Evolutionary conservation across 2,888 invertebrate genomes (phyloP).

Genomic region (Epiblema foenella): DNA sequence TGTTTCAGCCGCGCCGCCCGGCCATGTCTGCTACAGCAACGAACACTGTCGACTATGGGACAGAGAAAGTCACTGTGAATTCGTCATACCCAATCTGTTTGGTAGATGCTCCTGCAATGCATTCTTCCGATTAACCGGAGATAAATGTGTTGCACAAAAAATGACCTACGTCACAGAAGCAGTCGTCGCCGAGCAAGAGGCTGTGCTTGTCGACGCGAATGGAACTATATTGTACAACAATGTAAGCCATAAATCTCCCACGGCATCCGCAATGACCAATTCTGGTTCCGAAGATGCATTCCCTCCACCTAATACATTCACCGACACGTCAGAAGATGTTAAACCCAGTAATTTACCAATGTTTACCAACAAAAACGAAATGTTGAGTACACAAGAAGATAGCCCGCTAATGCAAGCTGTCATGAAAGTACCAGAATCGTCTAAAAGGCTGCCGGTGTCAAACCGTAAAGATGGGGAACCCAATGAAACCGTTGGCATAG

Average conservation of each 20-base stretch:
- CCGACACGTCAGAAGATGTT: constrained; percentile 58
- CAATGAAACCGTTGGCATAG: constrained; percentile 71
- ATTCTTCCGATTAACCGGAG: constrained; percentile 87
- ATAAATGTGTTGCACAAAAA: constrained; percentile 84
- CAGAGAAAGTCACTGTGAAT: constrained; percentile 93
- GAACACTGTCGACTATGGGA: constrained; percentile 95
- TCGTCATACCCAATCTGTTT: constrained; percentile 94
- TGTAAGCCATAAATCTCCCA: constrained; percentile 56
- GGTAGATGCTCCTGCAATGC: constrained; percentile 93
- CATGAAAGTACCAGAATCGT: constrained; percentile 73
- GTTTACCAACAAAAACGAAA: constrained; percentile 71
- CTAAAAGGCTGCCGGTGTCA: constrained; percentile 66
- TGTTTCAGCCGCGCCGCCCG: constrained; percentile 91
- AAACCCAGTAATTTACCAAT: constrained; percentile 71
- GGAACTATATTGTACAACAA: constrained; percentile 53
- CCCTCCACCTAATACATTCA: constrained; percentile 56
- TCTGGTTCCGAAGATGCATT: constrained; percentile 57
- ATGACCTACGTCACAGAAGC: constrained; percentile 70
- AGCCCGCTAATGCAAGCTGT: constrained; percentile 77
- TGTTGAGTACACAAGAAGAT: constrained; percentile 72
- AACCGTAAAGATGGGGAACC: constrained; percentile 75
- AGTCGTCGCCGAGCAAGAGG: constrained; percentile 72
- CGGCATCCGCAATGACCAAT: constrained; percentile 56
- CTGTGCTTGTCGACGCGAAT: constrained; percentile 55
- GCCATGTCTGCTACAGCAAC: constrained; percentile 95